Evolutionary conservation across 2,113 vertebrate genomes (phyloP).

Genomic region (Hydrolagus affinis): DNA sequence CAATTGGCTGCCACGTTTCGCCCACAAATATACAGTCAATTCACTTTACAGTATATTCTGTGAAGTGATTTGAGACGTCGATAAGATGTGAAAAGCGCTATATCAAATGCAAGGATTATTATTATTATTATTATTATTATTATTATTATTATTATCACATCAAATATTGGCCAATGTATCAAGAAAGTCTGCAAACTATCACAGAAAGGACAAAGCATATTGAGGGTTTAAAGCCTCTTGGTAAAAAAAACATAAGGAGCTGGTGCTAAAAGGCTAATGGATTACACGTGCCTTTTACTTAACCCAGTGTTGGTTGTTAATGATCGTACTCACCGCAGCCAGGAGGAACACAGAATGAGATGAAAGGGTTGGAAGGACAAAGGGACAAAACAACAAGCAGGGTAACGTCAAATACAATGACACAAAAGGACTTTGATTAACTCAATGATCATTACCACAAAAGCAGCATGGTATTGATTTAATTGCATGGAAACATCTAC

Average conservation of each 20-base stretch:
- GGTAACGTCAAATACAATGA: not conserved
- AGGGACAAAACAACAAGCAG: conserved; percentile 14
- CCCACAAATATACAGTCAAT: no score
- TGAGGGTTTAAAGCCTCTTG: not conserved
- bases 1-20: no score
- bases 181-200: not conserved
- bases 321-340: not conserved
- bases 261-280: not conserved
- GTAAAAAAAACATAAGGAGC: not conserved
- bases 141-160: no score
- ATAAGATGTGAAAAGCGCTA: no score
- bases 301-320: conserved; percentile 1
- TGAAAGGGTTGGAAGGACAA: not conserved
- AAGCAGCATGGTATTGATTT: not conserved
- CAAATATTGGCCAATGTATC: no score
- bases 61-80: no score
- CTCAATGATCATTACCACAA: not conserved
- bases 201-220: not conserved
- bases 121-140: no score
- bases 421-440: not conserved
- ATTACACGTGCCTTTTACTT: not conserved
- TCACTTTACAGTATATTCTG: no score
- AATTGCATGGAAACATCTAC: not conserved
- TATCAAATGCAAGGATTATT: no score
- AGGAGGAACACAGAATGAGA: conserved; percentile 8